Evolutionary conservation across 2,888 invertebrate genomes (phyloP).

Genomic region (Brachyptera risi): DNA sequence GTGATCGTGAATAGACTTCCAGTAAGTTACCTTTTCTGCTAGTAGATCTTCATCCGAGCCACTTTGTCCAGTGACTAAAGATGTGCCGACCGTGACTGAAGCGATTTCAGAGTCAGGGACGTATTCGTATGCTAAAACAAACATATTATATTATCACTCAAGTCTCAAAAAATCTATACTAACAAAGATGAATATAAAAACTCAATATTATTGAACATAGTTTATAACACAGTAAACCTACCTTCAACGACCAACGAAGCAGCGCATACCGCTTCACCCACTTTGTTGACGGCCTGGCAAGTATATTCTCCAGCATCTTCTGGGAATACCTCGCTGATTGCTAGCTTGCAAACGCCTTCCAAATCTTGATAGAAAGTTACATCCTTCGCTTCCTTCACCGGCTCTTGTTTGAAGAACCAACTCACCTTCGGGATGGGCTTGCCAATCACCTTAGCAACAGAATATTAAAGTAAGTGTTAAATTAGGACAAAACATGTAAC

Average conservation of each 20-base stretch:
- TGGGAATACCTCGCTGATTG: constrained; percentile 82
- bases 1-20: constrained; percentile 34
- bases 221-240: constrained; percentile 42
- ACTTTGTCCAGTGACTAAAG: constrained; percentile 54
- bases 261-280: constrained; percentile 76
- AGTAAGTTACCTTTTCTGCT: constrained; percentile 63
- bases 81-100: constrained; percentile 46
- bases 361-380: constrained; percentile 68
- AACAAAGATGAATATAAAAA: no score
- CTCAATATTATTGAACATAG: neutral
- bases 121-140: constrained; percentile 81
- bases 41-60: constrained; percentile 80
- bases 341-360: constrained; percentile 74
- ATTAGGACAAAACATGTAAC: neutral
- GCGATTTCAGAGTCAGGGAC: constrained; percentile 82
- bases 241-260: constrained; percentile 78
- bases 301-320: constrained; percentile 87
- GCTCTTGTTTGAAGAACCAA: constrained; percentile 73
- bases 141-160: no score
- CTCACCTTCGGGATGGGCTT: constrained; percentile 74
- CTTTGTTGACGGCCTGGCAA: constrained; percentile 75
- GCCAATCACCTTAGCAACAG: constrained; percentile 56
- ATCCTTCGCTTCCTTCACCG: constrained; percentile 72
- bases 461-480: no score
- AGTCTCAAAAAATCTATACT: no score